phyloP scores from a whole-genome alignment of 2,797 vertebrate genomes.

The Arctocebus calabarensis region DNA sequence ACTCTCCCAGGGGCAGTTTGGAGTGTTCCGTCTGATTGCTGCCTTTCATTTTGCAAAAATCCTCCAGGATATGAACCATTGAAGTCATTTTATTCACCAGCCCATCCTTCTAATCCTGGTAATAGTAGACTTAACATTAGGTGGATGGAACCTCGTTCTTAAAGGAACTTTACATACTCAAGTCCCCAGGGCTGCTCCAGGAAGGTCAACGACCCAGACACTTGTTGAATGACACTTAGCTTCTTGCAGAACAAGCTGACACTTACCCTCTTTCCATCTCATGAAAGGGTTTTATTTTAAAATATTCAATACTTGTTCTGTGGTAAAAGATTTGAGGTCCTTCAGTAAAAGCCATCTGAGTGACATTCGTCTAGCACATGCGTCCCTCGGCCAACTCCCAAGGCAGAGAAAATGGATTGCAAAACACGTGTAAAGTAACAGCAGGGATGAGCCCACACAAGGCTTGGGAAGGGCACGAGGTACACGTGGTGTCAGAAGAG shows the following conservation, averaged over 20 bases:
- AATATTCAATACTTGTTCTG: neutral
- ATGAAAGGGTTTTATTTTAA: neutral
- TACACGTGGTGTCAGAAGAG: neutral
- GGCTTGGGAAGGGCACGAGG: neutral
- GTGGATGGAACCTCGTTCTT: neutral
- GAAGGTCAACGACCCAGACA: too few relatives aligned
- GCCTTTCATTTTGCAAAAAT: neutral
- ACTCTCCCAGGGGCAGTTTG: neutral
- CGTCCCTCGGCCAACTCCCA: neutral
- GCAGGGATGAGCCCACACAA: neutral
- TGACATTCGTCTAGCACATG: neutral
- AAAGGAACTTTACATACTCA: neutral
- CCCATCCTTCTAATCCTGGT: too few relatives aligned
- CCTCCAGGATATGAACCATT: neutral
- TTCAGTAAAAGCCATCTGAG: neutral
- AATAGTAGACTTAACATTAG: neutral
- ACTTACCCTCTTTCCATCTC: neutral
- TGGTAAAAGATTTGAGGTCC: neutral
- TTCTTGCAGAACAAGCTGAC: neutral
- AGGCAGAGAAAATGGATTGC: neutral
- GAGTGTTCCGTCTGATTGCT: neutral
- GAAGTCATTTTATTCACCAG: too few relatives aligned
- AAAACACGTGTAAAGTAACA: neutral
- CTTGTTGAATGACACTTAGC: neutral
- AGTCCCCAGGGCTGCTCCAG: fast-evolving